These are phyloP conservation scores for Pocillopora grandis DNA, from an alignment of 92 coral and sea anemone species.

Conservation along the genomic window DNA sequence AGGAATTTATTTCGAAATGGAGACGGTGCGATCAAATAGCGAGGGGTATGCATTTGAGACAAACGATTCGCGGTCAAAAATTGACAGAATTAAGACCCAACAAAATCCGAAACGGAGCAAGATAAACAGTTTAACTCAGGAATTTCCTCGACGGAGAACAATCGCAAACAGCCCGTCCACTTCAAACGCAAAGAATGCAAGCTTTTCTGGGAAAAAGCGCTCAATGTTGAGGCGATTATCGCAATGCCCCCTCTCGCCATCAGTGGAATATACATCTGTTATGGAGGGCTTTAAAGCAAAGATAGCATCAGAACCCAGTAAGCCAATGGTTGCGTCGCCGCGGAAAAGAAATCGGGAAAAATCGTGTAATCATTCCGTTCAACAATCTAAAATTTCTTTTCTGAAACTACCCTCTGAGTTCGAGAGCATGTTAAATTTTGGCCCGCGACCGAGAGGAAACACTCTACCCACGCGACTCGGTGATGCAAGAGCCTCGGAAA, in stretches of 20 bases:
- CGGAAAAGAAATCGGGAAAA: slow-evolving; percentile 18
- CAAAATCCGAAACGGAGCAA: background rate
- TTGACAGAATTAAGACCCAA: too few relatives aligned
- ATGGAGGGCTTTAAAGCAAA: slow-evolving; percentile 32
- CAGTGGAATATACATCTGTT: slow-evolving; percentile 41
- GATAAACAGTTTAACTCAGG: background rate
- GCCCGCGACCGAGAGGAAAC: slow-evolving; percentile 4
- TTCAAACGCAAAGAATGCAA: background rate
- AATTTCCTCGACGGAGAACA: background rate
- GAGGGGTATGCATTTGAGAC: background rate
- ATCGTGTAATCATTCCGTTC: background rate
- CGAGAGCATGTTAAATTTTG: background rate
- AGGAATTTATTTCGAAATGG: background rate
- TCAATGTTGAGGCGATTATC: slow-evolving; percentile 31
- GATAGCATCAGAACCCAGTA: background rate
- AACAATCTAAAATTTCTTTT: background rate
- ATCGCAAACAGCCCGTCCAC: background rate
- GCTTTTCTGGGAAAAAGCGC: slow-evolving; percentile 3
- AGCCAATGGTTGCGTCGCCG: background rate
- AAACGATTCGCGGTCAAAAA: background rate
- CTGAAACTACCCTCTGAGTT: background rate
- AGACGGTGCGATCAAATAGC: background rate
- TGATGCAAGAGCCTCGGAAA: background rate
- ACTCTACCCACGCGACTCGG: slow-evolving; percentile 1
- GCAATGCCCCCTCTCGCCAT: slow-evolving; percentile 40